Conservation (phyloP, 2,113 vertebrate species). For the Otolemur garnettii region DNA sequence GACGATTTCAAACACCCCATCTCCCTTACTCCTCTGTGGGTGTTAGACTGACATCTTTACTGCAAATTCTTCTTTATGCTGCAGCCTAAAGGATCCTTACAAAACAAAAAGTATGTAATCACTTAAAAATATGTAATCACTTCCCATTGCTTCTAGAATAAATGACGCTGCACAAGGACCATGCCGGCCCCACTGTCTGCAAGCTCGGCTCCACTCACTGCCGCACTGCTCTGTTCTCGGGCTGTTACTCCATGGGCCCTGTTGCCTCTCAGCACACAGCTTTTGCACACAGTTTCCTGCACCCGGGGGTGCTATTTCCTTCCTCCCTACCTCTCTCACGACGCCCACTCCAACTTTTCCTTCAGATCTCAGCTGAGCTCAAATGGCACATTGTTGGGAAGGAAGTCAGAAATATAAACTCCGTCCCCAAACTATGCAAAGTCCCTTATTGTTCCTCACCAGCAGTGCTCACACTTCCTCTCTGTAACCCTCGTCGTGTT, state of each 20-base stretch:
- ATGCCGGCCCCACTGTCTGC: not conserved
- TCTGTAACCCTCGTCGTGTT: not conserved
- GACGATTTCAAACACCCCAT: not conserved
- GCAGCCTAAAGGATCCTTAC: not conserved
- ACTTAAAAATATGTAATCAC: not conserved
- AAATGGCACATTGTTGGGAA: not conserved
- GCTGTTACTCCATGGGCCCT: accelerated
- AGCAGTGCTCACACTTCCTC: not conserved
- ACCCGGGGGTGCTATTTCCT: not conserved
- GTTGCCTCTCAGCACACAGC: not conserved
- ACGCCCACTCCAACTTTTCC: not conserved
- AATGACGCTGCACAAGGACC: not conserved
- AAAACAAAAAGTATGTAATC: not conserved
- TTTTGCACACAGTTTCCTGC: not conserved
- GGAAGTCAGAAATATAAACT: not conserved
- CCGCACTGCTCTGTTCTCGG: not conserved
- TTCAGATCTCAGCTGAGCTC: not conserved
- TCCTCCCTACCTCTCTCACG: not conserved
- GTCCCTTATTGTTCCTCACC: not conserved
- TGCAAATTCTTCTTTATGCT: not conserved
- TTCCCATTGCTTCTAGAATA: not conserved
- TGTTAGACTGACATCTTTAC: not conserved
- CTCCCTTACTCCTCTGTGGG: not conserved
- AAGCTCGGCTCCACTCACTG: not conserved
- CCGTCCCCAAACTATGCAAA: not conserved